Percentiles rank a stretch among this genome's conserved stretches.
phyloP scores from a whole-genome alignment of 1,140 invertebrate genomes.

The Bilobella aurantiaca region DNA sequence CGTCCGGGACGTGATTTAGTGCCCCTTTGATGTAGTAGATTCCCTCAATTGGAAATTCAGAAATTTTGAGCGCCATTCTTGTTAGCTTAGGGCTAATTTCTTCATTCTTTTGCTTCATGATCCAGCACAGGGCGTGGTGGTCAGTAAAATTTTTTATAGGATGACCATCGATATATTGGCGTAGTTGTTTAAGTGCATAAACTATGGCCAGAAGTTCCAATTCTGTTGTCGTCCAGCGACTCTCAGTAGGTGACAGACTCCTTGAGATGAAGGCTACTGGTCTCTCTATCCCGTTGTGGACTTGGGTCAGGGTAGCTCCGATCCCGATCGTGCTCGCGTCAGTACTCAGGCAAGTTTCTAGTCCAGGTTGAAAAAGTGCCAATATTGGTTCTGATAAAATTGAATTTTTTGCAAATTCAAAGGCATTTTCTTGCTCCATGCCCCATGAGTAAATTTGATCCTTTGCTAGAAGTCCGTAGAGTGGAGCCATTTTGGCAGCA shows the following conservation, averaged over 20 bases:
- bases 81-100: slow-evolving; percentile 9
- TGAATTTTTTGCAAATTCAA: not conserved
- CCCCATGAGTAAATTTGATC: not conserved
- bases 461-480: not conserved
- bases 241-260: not conserved
- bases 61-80: not conserved
- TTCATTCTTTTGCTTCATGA: slow-evolving; percentile 1
- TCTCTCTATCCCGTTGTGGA: not conserved
- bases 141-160: not conserved
- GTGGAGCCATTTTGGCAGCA: not conserved
- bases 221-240: slow-evolving; percentile 1
- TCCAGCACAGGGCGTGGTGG: slow-evolving; percentile 3
- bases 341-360: not conserved
- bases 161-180: not conserved
- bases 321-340: slow-evolving; percentile 7
- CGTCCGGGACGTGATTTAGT: not conserved
- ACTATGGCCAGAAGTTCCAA: slow-evolving; percentile 5
- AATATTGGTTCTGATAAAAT: slow-evolving; percentile 6
- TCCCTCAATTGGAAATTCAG: not conserved
- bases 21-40: not conserved
- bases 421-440: not conserved
- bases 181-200: slow-evolving; percentile 4
- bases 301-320: slow-evolving; percentile 2
- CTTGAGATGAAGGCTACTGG: slow-evolving; percentile 13
- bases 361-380: slow-evolving; percentile 9